A percentile compares a stretch with the other conserved stretches of the same genome.
These are phyloP conservation scores for Hippocampus kuda DNA, from an alignment of 2,797 vertebrate species.

Conservation along the genomic window DNA sequence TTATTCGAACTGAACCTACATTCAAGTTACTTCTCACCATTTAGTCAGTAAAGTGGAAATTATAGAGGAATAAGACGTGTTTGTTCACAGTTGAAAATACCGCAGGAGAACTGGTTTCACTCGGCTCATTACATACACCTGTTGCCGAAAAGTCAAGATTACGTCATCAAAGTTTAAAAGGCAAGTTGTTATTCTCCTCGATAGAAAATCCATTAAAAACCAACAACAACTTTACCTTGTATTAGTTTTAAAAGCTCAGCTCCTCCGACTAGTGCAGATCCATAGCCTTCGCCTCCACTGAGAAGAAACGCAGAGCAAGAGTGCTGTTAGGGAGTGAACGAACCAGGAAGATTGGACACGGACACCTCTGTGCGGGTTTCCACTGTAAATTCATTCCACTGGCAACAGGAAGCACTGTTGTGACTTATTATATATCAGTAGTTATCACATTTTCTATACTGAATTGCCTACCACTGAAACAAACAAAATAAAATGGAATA, in stretches of 20 bases:
- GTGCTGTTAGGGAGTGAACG: background rate
- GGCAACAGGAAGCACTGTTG: background rate
- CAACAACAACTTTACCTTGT: background rate
- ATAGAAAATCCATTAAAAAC: background rate
- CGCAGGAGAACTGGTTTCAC: background rate
- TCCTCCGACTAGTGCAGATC: background rate
- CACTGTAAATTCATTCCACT: background rate
- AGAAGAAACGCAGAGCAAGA: background rate
- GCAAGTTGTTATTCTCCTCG: no score
- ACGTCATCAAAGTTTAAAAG: background rate
- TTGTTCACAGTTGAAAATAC: background rate
- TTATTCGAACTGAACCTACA: background rate
- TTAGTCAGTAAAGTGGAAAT: background rate
- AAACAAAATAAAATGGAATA: no score
- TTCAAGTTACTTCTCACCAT: background rate
- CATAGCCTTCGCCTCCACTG: background rate
- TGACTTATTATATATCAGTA: background rate
- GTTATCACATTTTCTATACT: background rate
- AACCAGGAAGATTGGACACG: slow-evolving; percentile 1
- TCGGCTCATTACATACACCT: background rate
- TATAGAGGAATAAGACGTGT: background rate
- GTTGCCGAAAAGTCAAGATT: background rate
- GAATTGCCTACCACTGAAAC: no score
- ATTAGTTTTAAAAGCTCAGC: background rate
- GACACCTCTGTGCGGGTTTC: background rate